Evolutionary conservation across 2,888 invertebrate species (phyloP).

Genomic region (Diploptera punctata): DNA sequence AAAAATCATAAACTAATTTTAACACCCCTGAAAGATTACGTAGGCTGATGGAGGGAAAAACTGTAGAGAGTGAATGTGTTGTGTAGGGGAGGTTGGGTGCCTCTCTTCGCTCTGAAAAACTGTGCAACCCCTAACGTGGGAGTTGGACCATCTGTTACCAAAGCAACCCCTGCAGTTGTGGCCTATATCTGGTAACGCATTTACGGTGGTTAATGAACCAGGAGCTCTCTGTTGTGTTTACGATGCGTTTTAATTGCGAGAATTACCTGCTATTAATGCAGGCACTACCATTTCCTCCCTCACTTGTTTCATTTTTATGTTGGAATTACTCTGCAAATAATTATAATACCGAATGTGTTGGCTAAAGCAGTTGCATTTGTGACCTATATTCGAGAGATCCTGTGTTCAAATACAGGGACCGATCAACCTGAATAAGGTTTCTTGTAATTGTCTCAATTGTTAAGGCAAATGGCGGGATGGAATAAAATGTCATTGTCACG

Average conservation of each 20-base stretch:
- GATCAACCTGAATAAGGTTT: too few relatives aligned
- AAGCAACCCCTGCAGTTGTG: constrained; percentile 12
- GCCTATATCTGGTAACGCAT: constrained; percentile 16
- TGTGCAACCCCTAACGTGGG: constrained; percentile 10
- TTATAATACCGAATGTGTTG: too few relatives aligned
- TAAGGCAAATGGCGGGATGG: too few relatives aligned
- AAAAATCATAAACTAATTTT: too few relatives aligned
- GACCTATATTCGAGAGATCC: too few relatives aligned
- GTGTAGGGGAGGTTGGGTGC: not conserved
- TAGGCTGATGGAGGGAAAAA: not conserved
- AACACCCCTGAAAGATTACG: not conserved
- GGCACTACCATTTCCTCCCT: too few relatives aligned
- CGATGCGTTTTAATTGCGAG: constrained; percentile 20
- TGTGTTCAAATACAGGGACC: too few relatives aligned
- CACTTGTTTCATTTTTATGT: too few relatives aligned
- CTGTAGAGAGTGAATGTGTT: not conserved
- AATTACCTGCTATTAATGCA: not conserved
- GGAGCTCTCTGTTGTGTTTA: constrained; percentile 6
- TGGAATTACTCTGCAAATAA: too few relatives aligned
- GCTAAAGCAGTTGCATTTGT: too few relatives aligned
- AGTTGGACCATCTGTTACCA: constrained; percentile 26
- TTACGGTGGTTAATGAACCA: constrained; percentile 21
- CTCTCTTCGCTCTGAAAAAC: not conserved
- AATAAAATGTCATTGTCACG: too few relatives aligned
- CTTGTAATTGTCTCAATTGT: too few relatives aligned